These are phyloP conservation scores for Zaprionus camerounensis DNA, from an alignment of 1,140 invertebrate genomes.

Conservation along the genomic window DNA sequence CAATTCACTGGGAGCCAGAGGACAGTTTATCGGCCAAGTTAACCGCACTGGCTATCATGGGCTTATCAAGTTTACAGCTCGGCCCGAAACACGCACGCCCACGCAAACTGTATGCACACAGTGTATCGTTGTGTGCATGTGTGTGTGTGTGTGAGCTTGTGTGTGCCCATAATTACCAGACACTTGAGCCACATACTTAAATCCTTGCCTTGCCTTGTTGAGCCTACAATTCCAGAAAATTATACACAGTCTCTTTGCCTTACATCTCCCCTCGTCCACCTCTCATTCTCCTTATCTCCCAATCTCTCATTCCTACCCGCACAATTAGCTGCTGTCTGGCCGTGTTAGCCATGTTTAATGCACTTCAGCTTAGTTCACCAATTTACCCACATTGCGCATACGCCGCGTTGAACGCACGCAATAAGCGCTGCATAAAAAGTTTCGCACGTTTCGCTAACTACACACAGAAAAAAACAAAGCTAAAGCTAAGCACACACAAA, in stretches of 20 bases:
- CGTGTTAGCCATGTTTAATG: conserved; percentile 57
- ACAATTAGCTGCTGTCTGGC: conserved; percentile 42
- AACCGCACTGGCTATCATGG: conserved; percentile 25
- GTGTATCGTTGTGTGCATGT: not conserved
- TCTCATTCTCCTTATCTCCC: not conserved
- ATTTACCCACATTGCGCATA: conserved; percentile 68
- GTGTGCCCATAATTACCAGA: conserved; percentile 46
- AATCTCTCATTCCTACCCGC: not conserved
- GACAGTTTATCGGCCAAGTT: conserved; percentile 46
- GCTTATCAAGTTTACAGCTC: conserved; percentile 46
- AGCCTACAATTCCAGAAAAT: conserved; percentile 45
- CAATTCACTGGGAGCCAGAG: conserved; percentile 21
- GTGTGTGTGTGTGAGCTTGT: not conserved
- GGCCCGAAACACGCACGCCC: conserved; percentile 17
- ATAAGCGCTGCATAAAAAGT: conserved; percentile 57
- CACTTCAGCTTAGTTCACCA: conserved; percentile 55
- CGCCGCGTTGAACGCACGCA: conserved; percentile 69
- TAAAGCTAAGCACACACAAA: conserved; percentile 7
- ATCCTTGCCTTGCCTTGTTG: conserved; percentile 34
- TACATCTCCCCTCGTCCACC: not conserved
- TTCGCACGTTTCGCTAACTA: conserved; percentile 47
- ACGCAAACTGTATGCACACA: not conserved
- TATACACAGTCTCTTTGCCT: conserved; percentile 21
- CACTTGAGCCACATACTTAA: conserved; percentile 52
- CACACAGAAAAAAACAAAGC: conserved; percentile 8